Evolutionary conservation across 2,797 vertebrate species (phyloP).

Genomic region (Sternarchorhynchus goeldii): DNA sequence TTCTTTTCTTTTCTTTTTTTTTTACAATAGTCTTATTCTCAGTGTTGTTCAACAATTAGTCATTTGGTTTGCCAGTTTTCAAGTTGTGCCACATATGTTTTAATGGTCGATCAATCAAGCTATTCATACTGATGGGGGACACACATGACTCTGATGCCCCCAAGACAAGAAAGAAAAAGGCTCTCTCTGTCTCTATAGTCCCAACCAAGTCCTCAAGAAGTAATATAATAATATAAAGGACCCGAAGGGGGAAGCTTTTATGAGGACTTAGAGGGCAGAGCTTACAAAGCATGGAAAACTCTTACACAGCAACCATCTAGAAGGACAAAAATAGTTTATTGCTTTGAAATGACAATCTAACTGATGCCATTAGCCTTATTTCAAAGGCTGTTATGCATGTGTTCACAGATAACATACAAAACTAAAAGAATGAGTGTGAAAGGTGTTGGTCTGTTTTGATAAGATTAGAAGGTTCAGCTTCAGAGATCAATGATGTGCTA

Average conservation of each 20-base stretch:
- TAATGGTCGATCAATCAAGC: slow-evolving; percentile 44
- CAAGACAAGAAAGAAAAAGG: slow-evolving; percentile 30
- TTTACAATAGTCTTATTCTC: slow-evolving; percentile 6
- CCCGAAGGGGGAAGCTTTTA: slow-evolving; percentile 21
- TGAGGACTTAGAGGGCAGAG: background rate
- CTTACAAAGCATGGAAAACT: background rate
- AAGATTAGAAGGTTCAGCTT: background rate
- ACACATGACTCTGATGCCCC: slow-evolving; percentile 48
- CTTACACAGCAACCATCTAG: background rate
- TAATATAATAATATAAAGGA: slow-evolving; percentile 44
- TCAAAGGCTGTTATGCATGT: background rate
- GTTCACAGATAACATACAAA: background rate
- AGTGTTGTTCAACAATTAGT: slow-evolving; percentile 14
- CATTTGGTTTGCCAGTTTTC: background rate
- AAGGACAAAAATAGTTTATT: slow-evolving; percentile 3
- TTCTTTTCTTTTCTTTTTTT: background rate
- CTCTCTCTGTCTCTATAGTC: slow-evolving; percentile 45
- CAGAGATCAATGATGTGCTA: no score
- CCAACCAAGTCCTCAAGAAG: slow-evolving; percentile 20
- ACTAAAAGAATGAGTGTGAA: no score
- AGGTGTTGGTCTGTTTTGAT: background rate
- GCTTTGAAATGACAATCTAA: background rate
- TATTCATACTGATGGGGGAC: slow-evolving; percentile 38
- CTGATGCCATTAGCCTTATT: background rate
- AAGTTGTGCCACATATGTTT: slow-evolving; percentile 32